Evolutionary conservation across 2,113 vertebrate species (phyloP), one percentile per base, ranked within the genome.

Genomic region (Phyllostomus discolor): DNA sequence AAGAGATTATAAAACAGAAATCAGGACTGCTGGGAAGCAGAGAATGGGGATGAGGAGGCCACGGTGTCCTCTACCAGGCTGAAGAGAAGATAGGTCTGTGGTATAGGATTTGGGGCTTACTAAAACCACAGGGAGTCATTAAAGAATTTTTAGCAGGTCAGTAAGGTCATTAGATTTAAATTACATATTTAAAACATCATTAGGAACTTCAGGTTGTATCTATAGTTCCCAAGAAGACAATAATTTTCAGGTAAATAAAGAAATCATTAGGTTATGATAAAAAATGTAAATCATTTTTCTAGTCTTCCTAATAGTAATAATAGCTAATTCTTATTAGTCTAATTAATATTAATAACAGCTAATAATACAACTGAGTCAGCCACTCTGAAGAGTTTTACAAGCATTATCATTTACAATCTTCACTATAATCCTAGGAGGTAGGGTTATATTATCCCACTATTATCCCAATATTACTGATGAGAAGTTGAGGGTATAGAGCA

Each of bases 221-320:
- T 54, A 15, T 38, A 54, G 22, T 73, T 97, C 64, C 48, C 46
- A 73, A 91, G 73, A 93, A 54, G 67, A 92, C 12, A 89, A 31
- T 46, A 31, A 67, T 59, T 52, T 52, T 72, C 35, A 94, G 5
- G 3, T 62, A 92, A 79, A 54, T 73, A 82, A 88, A 78, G 9
- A 96, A 57, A 82, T 66, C 15, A 91, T 75, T 70, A 93, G 26
- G 10, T 94, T 84, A 52, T 35, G 28, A 76, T 38, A 5, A 70
- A 90, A 94, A 92, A 79, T 94, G 9, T 11, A 85, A 79, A 64
- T 91, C 28, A 22, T 41, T 96, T 93, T 91, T 67, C 62, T 73
- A 86, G 22, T 76, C 52, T 92, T 75, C 46, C 7, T 88, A 66
- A 15, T 79, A 83, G 43, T 66, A 84, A 46, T 46, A 46, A 88